Evolutionary conservation across 2,888 invertebrate genomes (phyloP).

Genomic region (Lepas anatifera): DNA sequence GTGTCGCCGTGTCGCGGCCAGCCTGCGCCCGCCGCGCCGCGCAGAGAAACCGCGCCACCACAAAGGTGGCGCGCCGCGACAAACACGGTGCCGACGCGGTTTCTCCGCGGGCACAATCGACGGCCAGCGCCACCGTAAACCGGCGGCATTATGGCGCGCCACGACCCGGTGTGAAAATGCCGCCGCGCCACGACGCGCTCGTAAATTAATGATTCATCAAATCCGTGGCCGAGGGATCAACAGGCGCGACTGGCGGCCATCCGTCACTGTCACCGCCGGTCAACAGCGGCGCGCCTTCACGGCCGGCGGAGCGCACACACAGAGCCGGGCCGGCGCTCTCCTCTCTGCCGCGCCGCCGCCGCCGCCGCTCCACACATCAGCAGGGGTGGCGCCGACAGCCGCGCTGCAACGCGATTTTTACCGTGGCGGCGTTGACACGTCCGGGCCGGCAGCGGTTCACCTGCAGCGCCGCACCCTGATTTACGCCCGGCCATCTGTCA

Average conservation of each 20-base stretch:
- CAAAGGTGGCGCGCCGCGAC: neutral
- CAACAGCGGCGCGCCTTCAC: too few relatives aligned
- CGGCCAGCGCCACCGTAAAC: neutral
- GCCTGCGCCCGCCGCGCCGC: neutral
- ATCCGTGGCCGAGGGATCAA: slow-evolving; percentile 6
- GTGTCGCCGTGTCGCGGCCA: neutral
- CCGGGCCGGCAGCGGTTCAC: too few relatives aligned
- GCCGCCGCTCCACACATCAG: neutral
- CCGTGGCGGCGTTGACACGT: too few relatives aligned
- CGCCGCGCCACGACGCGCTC: too few relatives aligned
- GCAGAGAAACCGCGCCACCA: neutral
- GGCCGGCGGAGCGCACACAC: too few relatives aligned
- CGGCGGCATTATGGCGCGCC: neutral
- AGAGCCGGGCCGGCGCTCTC: too few relatives aligned
- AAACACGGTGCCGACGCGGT: slow-evolving; percentile 6
- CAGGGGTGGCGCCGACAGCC: too few relatives aligned
- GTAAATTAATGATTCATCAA: slow-evolving; percentile 12
- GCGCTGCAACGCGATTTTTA: neutral
- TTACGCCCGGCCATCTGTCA: neutral
- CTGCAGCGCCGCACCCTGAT: neutral
- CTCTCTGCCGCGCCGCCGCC: neutral
- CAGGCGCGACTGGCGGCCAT: neutral
- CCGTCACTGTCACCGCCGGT: neutral
- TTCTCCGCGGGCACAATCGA: slow-evolving; percentile 6
- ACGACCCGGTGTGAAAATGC: slow-evolving; percentile 6